Conservation (phyloP, 2,888 invertebrate species). For the Morpho deidamia region DNA sequence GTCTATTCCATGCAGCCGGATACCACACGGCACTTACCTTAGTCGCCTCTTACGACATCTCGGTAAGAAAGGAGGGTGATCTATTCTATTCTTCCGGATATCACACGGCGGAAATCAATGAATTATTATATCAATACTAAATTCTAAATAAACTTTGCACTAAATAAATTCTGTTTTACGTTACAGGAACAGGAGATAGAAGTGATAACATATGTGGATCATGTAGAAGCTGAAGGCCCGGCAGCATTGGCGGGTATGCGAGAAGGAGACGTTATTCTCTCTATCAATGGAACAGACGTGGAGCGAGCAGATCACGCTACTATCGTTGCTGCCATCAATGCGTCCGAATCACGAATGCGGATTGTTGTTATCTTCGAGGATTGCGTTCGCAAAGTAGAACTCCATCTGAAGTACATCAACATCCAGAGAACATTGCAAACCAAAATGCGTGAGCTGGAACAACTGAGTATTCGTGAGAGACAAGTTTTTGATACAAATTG, state of each 20-base stretch:
- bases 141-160: too few relatives aligned
- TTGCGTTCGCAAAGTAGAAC: conserved; percentile 94
- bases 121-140: too few relatives aligned
- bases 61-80: too few relatives aligned
- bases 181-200: conserved; percentile 91
- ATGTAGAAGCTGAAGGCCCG: conserved; percentile 94
- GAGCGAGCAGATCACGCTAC: conserved; percentile 96
- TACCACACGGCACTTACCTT: too few relatives aligned
- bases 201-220: conserved; percentile 98
- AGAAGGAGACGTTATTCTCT: conserved; percentile 96
- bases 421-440: conserved; percentile 90
- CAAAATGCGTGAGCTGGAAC: conserved; percentile 91
- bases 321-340: conserved; percentile 94
- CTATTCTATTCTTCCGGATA: too few relatives aligned
- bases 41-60: too few relatives aligned
- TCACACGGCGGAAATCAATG: too few relatives aligned
- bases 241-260: conserved; percentile 96
- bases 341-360: conserved; percentile 93
- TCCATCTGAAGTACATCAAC: conserved; percentile 95
- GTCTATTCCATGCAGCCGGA: too few relatives aligned
- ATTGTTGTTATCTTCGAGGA: conserved; percentile 98
- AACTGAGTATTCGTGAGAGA: conserved; percentile 87
- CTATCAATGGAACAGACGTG: conserved; percentile 97
- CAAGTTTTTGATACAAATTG: conserved; percentile 91
- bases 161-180: background rate